Percentiles rank a stretch among this genome's conserved stretches.
Evolutionary conservation across 2,888 invertebrate genomes (phyloP).

Genomic region (Ophraella communa): DNA sequence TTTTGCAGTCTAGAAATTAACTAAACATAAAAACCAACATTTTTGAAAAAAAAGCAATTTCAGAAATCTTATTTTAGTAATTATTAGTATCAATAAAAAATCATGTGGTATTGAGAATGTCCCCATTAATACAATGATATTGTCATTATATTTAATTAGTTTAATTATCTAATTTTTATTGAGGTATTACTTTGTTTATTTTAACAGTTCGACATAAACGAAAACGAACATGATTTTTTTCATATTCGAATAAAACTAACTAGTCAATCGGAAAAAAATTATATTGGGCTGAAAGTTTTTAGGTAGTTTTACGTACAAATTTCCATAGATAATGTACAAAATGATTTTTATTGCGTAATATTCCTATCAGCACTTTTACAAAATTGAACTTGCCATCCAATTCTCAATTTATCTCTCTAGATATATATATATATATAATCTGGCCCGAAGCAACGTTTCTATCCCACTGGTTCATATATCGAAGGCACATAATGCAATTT

Average conservation of each 20-base stretch:
- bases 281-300: background rate
- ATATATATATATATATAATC: constrained; percentile 19
- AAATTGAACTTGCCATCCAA: constrained; percentile 1
- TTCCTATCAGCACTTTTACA: constrained; percentile 1
- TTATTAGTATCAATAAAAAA: too few species aligned
- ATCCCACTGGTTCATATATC: constrained; percentile 20
- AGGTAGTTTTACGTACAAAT: background rate
- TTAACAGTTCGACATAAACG: too few species aligned
- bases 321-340: background rate
- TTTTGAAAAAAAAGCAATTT: too few species aligned
- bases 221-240: too few species aligned
- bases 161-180: too few species aligned
- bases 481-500: constrained; percentile 23
- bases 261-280: background rate
- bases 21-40: too few species aligned
- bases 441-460: constrained; percentile 12
- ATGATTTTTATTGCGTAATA: background rate
- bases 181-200: too few species aligned
- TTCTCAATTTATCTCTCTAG: constrained; percentile 13
- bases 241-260: background rate
- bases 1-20: too few species aligned
- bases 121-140: too few species aligned
- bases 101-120: too few species aligned
- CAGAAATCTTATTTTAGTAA: too few species aligned
- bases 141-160: too few species aligned